Conservation (phyloP, 2,888 invertebrate species). For the Drosophila limbata region DNA sequence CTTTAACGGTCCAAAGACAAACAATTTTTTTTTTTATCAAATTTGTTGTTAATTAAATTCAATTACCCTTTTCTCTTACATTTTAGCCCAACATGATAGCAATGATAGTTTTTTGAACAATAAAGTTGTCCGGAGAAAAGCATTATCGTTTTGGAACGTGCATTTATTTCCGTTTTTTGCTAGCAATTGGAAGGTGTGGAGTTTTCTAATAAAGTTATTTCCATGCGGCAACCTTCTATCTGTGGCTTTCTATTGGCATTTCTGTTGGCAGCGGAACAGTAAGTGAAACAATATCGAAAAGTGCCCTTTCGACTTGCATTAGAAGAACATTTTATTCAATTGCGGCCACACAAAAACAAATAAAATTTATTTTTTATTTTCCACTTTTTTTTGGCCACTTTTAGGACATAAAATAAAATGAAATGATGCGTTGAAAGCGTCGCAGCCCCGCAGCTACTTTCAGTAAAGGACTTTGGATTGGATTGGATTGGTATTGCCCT, state of each 20-base stretch:
- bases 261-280: slow-evolving; percentile 44
- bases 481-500: slow-evolving; percentile 31
- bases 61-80: no score
- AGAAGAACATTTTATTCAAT: slow-evolving; percentile 83
- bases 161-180: not conserved
- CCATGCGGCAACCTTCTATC: slow-evolving; percentile 32
- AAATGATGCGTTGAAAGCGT: slow-evolving; percentile 78
- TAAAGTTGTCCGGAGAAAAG: slow-evolving; percentile 1
- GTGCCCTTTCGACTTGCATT: slow-evolving; percentile 68
- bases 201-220: slow-evolving; percentile 51
- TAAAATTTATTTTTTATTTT: slow-evolving; percentile 77
- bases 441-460: slow-evolving; percentile 69
- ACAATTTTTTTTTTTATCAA: no score
- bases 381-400: slow-evolving; percentile 67
- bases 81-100: no score
- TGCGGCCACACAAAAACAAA: slow-evolving; percentile 79
- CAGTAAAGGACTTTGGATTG: slow-evolving; percentile 40
- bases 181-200: not conserved
- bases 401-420: slow-evolving; percentile 80
- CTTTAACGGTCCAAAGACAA: no score
- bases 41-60: no score
- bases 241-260: slow-evolving; percentile 16
- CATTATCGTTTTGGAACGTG: not conserved
- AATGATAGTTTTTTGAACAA: not conserved
- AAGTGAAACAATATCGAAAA: slow-evolving; percentile 47